These are phyloP conservation scores for Ispidina picta DNA, from an alignment of 2,797 vertebrate species.

Conservation along the genomic window DNA sequence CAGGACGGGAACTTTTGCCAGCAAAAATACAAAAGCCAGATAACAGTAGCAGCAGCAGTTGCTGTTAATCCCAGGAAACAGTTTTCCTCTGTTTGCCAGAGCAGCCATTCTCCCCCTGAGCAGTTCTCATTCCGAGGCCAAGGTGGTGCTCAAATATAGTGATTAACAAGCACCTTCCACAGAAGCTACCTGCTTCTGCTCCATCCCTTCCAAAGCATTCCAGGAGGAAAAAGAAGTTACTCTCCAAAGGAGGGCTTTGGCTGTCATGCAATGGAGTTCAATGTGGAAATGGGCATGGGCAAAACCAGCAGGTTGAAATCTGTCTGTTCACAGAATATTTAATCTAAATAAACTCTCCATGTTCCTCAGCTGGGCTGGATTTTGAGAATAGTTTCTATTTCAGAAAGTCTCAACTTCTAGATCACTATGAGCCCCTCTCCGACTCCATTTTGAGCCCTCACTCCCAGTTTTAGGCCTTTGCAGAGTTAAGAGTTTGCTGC, in stretches of 20 bases:
- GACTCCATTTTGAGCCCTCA: background rate
- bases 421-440: background rate
- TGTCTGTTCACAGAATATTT: too few relatives aligned
- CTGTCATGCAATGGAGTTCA: background rate
- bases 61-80: constrained; percentile 19
- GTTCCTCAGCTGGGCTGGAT: background rate
- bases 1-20: background rate
- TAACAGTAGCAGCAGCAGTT: background rate
- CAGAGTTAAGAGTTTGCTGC: background rate
- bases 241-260: background rate
- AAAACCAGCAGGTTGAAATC: background rate
- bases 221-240: background rate
- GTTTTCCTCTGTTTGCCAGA: background rate
- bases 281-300: fast-evolving
- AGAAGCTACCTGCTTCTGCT: background rate
- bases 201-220: background rate
- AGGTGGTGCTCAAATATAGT: constrained; percentile 58
- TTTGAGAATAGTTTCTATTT: background rate
- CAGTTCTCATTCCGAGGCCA: constrained; percentile 35
- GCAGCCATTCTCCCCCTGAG: background rate
- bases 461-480: background rate
- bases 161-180: background rate
- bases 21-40: constrained; percentile 14
- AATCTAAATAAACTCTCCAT: fast-evolving
- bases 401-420: background rate